A percentile compares a stretch with the other conserved stretches of the same genome.
Evolutionary conservation across 1,140 invertebrate species (phyloP).

Genomic region (Diorhabda carinulata): DNA sequence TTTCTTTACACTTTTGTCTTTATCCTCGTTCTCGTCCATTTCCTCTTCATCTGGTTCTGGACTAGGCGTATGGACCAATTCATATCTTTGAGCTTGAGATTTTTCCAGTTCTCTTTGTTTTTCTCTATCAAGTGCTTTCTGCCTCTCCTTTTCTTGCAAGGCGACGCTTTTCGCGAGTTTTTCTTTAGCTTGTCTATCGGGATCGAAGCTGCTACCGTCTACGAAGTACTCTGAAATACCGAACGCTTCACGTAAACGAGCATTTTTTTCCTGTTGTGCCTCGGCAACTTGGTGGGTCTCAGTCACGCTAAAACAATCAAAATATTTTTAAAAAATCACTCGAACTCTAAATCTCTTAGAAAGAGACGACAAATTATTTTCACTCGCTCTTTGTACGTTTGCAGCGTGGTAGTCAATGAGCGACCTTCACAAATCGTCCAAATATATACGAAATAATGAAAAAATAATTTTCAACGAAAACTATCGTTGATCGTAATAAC

Average conservation of each 20-base stretch:
- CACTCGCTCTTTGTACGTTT: no score
- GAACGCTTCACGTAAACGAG: conserved; percentile 85
- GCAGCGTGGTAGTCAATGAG: no score
- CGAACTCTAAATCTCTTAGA: no score
- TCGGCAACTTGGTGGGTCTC: conserved; percentile 95
- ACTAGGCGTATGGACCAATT: conserved; percentile 61
- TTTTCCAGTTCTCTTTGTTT: conserved; percentile 54
- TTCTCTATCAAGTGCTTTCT: conserved; percentile 54
- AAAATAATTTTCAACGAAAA: no score
- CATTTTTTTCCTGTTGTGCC: conserved; percentile 95
- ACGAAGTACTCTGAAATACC: conserved; percentile 92
- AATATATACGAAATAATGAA: no score
- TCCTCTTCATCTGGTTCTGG: conserved; percentile 28
- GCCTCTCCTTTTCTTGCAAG: conserved; percentile 51
- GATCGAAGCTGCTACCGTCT: conserved; percentile 89
- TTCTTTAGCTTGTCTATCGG: conserved; percentile 75
- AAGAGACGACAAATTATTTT: no score
- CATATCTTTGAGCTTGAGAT: conserved; percentile 56
- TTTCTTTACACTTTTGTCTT: conserved; percentile 23
- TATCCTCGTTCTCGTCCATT: not conserved
- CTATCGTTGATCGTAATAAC: no score
- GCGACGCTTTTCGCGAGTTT: conserved; percentile 59
- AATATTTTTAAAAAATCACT: not conserved
- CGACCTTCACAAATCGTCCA: no score
- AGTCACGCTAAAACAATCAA: conserved; percentile 67